Percentiles rank a stretch among this genome's conserved stretches.
phyloP scores from a whole-genome alignment of 2,797 vertebrate species.

The Myotis myotis region DNA sequence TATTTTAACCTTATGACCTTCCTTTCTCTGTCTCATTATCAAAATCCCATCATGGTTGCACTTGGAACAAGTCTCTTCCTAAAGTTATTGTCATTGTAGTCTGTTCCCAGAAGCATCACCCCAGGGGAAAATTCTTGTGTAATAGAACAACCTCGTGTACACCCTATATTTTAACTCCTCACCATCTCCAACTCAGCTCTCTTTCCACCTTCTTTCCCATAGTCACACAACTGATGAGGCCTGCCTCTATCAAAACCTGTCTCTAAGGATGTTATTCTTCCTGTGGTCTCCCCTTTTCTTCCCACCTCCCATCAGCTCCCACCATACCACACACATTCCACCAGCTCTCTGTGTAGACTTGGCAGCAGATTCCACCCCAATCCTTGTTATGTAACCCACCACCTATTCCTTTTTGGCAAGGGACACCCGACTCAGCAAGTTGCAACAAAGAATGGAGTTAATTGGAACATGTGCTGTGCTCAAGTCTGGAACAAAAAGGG shows the following conservation, averaged over 20 bases:
- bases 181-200: background rate
- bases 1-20: background rate
- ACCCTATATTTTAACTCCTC: background rate
- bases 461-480: conserved; percentile 77
- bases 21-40: background rate
- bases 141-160: background rate
- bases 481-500: conserved; percentile 65
- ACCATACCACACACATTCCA: conserved; percentile 71
- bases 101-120: background rate
- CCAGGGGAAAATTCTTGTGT: background rate
- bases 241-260: conserved; percentile 46
- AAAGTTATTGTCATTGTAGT: conserved; percentile 35
- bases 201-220: background rate
- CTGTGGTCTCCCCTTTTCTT: conserved; percentile 58
- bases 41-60: background rate
- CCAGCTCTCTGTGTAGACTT: conserved; percentile 69
- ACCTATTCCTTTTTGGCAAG: conserved; percentile 78
- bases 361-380: conserved; percentile 56
- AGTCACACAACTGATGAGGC: background rate
- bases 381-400: conserved; percentile 78
- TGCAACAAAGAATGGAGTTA: conserved; percentile 76
- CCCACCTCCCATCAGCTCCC: conserved; percentile 39
- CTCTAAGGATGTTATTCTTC: conserved; percentile 59
- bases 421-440: conserved; percentile 66
- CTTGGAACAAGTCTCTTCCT: conserved; percentile 42